phyloP scores from a whole-genome alignment of 2,113 vertebrate genomes.

The Nettapus auritus region DNA sequence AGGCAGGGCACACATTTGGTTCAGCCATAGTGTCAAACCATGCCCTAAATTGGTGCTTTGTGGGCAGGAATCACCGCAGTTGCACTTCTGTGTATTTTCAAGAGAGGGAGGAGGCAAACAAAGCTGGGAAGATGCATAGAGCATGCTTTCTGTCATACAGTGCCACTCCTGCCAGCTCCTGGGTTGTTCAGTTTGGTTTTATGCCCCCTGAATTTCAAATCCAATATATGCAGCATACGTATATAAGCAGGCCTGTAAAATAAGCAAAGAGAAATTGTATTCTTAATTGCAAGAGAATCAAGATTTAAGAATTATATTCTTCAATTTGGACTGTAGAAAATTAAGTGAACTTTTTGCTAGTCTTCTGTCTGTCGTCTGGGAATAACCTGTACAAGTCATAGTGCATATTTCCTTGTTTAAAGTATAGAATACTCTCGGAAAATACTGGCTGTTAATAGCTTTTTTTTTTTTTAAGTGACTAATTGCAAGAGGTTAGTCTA shows the following conservation, averaged over 20 bases:
- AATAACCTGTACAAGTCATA: neutral
- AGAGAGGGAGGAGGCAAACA: neutral
- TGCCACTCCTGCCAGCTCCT: neutral
- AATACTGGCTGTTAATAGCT: neutral
- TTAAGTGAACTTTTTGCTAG: neutral
- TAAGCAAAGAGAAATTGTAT: neutral
- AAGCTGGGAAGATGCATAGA: neutral
- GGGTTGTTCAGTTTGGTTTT: neutral
- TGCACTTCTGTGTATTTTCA: neutral
- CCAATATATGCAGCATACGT: neutral
- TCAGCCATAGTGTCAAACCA: neutral
- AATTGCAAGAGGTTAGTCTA: neutral
- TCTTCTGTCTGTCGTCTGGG: neutral
- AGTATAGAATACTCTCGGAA: neutral
- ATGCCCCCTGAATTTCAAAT: neutral
- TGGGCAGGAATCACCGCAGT: neutral
- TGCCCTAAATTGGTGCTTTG: conserved; percentile 21
- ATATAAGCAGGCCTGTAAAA: neutral
- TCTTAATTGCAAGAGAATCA: neutral
- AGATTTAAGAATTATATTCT: neutral
- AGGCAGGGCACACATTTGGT: neutral
- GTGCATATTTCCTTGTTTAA: neutral
- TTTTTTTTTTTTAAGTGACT: neutral
- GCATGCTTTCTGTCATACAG: neutral
- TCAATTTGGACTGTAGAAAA: neutral